Evolutionary conservation across 1,140 invertebrate genomes (phyloP).

Genomic region (Lordiphosa stackelbergi): DNA sequence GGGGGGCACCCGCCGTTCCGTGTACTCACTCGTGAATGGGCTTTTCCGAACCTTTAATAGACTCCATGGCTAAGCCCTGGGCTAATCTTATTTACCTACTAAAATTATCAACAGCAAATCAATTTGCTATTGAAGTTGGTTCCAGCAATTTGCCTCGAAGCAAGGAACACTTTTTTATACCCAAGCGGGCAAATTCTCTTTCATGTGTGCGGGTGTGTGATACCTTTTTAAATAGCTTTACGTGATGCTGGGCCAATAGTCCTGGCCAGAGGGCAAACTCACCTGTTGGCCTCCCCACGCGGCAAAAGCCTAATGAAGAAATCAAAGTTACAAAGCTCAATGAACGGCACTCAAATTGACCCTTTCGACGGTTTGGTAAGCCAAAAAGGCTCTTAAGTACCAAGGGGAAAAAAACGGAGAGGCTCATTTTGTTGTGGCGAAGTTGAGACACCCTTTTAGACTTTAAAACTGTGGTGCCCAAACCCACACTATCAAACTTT

Average conservation of each 20-base stretch:
- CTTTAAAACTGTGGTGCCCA: too few species aligned
- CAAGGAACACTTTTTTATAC: conserved; percentile 25
- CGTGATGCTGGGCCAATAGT: conserved; percentile 16
- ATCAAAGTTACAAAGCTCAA: conserved; percentile 51
- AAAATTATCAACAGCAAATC: conserved; percentile 50
- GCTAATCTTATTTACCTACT: conserved; percentile 46
- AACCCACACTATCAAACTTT: too few species aligned
- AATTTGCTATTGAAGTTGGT: conserved; percentile 49
- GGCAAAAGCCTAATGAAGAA: conserved; percentile 42
- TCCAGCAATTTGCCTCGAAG: conserved; percentile 18
- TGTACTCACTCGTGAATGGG: too few species aligned
- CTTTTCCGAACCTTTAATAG: too few species aligned
- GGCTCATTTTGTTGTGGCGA: too few species aligned
- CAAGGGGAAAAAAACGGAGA: conserved; percentile 8
- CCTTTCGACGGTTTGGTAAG: conserved; percentile 18
- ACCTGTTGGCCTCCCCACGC: conserved; percentile 33
- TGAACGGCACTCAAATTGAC: conserved; percentile 45
- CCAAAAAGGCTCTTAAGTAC: conserved; percentile 9
- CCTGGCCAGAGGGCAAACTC: conserved; percentile 14
- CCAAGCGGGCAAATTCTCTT: conserved; percentile 30
- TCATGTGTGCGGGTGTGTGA: conserved; percentile 35
- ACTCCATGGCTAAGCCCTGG: conserved; percentile 1
- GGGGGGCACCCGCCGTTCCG: conserved; percentile 1
- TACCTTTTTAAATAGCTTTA: conserved; percentile 10
- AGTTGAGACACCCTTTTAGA: too few species aligned